A percentile compares a stretch with the other conserved stretches of the same genome.
Evolutionary conservation across 2,113 vertebrate genomes (phyloP).

Genomic region (Phyllostomus hastatus): DNA sequence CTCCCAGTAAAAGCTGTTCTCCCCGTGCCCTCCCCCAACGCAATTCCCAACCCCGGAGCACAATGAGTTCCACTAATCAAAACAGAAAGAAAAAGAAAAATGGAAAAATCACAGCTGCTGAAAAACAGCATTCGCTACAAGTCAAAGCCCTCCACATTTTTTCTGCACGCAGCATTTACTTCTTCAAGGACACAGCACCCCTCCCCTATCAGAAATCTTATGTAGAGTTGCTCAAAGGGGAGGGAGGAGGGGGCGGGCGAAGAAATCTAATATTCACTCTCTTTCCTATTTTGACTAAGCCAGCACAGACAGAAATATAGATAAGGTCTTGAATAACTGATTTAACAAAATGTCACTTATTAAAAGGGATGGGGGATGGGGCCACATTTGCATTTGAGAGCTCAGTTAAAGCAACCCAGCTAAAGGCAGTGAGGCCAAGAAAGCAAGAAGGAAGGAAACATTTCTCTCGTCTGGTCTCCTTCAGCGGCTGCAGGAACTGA

Average conservation of each 20-base stretch:
- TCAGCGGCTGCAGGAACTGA: background rate
- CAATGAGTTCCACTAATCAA: constrained; percentile 72
- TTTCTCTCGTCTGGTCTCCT: constrained; percentile 19
- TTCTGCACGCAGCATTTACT: constrained; percentile 66
- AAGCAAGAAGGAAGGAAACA: constrained; percentile 27
- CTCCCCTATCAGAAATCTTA: constrained; percentile 78
- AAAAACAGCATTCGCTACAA: constrained; percentile 69
- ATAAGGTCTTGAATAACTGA: constrained; percentile 70
- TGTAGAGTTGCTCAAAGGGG: constrained; percentile 62
- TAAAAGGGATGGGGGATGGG: constrained; percentile 62
- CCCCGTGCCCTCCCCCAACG: background rate
- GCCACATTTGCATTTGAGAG: constrained; percentile 64
- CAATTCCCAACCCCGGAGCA: constrained; percentile 52
- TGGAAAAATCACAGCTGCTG: constrained; percentile 71
- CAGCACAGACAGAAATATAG: constrained; percentile 73
- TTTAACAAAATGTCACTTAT: constrained; percentile 73
- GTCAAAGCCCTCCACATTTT: constrained; percentile 75
- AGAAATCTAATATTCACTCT: constrained; percentile 78
- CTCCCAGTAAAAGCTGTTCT: constrained; percentile 38
- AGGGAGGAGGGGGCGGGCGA: constrained; percentile 37
- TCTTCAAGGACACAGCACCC: constrained; percentile 82
- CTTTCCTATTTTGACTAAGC: constrained; percentile 80
- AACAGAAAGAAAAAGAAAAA: constrained; percentile 65
- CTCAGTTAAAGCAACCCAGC: constrained; percentile 50
- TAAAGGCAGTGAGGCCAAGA: constrained; percentile 26